Evolutionary conservation across 1,140 invertebrate species (phyloP).

Genomic region (Drosophila nigrodunni): DNA sequence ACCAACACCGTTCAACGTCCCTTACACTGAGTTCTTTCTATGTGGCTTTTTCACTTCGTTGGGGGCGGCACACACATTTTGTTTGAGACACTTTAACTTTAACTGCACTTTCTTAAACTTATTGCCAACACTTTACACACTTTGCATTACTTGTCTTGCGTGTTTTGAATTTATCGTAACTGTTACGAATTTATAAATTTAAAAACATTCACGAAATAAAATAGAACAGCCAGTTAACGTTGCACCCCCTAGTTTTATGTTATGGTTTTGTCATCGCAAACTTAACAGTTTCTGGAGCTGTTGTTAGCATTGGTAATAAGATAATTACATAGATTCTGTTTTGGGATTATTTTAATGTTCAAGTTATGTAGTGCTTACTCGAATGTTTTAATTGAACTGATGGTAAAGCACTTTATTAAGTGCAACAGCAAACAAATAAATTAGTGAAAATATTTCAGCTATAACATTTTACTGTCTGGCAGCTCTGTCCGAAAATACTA

Average conservation of each 20-base stretch:
- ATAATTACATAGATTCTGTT: not conserved
- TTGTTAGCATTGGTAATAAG: constrained; percentile 6
- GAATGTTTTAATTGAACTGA: too few relatives aligned
- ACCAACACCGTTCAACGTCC: constrained; percentile 47
- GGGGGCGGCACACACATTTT: constrained; percentile 31
- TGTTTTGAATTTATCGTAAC: not conserved
- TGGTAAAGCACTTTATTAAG: too few relatives aligned
- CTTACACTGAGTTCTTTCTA: constrained; percentile 25
- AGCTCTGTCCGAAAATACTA: too few relatives aligned
- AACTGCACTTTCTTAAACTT: constrained; percentile 12
- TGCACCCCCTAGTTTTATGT: constrained; percentile 34
- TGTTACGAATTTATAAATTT: not conserved
- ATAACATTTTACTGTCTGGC: too few relatives aligned
- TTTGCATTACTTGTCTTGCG: constrained; percentile 6
- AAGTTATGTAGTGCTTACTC: too few relatives aligned
- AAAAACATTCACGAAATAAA: constrained; percentile 22
- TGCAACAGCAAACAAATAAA: too few relatives aligned
- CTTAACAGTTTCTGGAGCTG: constrained; percentile 7
- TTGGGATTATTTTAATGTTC: too few relatives aligned
- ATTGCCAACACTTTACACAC: constrained; percentile 19
- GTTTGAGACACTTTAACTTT: constrained; percentile 34
- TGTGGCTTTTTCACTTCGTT: constrained; percentile 34
- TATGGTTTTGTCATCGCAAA: constrained; percentile 18
- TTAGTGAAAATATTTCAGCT: too few relatives aligned
- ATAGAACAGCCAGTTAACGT: constrained; percentile 24